Evolutionary conservation across 2,888 invertebrate genomes (phyloP).

Genomic region (Drosophila borborema): DNA sequence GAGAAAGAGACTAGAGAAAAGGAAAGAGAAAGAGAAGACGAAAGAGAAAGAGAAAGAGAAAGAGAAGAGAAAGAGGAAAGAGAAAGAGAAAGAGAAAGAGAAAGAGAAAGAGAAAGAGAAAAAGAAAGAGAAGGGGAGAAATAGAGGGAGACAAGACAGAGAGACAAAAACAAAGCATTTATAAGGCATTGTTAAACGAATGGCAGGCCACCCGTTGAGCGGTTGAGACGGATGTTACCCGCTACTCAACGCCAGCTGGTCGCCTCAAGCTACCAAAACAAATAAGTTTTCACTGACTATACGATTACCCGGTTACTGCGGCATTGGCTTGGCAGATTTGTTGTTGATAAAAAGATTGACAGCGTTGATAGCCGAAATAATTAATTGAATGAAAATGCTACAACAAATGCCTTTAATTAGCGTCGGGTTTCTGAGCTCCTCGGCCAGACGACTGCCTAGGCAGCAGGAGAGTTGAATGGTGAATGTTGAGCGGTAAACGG

Average conservation of each 20-base stretch:
- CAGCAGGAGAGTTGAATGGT: not conserved
- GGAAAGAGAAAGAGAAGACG: too few relatives aligned
- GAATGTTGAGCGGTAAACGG: not conserved
- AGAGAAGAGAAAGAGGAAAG: too few relatives aligned
- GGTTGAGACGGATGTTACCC: constrained; percentile 13
- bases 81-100: too few relatives aligned
- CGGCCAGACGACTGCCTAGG: constrained; percentile 19
- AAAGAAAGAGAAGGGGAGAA: too few relatives aligned
- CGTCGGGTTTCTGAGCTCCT: constrained; percentile 67
- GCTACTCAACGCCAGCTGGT: constrained; percentile 49
- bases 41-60: too few relatives aligned
- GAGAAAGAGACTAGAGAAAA: too few relatives aligned
- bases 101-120: too few relatives aligned
- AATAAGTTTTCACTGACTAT: constrained; percentile 47
- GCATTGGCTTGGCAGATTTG: constrained; percentile 64
- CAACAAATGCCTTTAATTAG: constrained; percentile 82
- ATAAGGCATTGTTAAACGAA: constrained; percentile 41
- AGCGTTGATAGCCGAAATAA: constrained; percentile 82
- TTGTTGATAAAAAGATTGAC: constrained; percentile 79
- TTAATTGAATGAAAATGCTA: constrained; percentile 81
- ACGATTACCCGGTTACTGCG: constrained; percentile 32
- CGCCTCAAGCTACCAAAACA: constrained; percentile 60
- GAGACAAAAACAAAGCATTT: constrained; percentile 35
- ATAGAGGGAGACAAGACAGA: not conserved
- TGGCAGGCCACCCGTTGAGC: constrained; percentile 18